A percentile compares a stretch with the other conserved stretches of the same genome.
phyloP scores from a whole-genome alignment of 1,140 invertebrate species.

The Gryllus bimaculatus region DNA sequence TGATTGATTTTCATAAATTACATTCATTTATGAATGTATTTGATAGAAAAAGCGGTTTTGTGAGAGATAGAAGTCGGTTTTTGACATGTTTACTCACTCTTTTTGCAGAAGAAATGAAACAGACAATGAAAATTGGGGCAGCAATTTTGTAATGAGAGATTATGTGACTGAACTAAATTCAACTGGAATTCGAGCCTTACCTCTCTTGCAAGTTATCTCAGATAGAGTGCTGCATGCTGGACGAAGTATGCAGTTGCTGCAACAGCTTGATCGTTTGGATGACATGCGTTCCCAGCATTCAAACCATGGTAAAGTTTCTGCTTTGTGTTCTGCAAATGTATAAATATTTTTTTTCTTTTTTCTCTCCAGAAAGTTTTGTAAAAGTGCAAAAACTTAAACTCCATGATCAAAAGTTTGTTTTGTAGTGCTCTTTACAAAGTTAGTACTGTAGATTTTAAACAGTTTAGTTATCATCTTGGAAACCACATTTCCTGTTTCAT shows the following conservation, averaged over 20 bases:
- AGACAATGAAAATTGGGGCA: not conserved
- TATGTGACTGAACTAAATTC: not conserved
- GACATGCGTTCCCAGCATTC: constrained; percentile 30
- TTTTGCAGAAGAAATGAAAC: not conserved
- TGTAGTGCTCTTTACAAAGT: too few species aligned
- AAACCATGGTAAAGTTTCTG: not conserved
- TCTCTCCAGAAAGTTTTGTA: too few species aligned
- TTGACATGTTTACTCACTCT: not conserved
- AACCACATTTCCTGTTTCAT: too few species aligned
- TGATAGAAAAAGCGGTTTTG: not conserved
- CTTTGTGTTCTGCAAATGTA: too few species aligned
- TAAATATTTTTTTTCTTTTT: too few species aligned
- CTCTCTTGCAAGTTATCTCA: constrained; percentile 33
- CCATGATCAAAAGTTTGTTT: too few species aligned
- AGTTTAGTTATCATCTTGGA: too few species aligned
- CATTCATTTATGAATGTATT: not conserved
- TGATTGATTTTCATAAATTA: not conserved
- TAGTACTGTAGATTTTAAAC: too few species aligned
- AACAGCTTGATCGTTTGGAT: constrained; percentile 34
- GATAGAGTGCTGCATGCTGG: constrained; percentile 36
- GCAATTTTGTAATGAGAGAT: not conserved
- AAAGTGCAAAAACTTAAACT: too few species aligned
- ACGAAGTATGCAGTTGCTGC: constrained; percentile 35
- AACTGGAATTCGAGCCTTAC: constrained; percentile 16
- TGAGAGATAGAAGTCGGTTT: not conserved